A percentile compares a stretch with the other conserved stretches of the same genome.
Conservation (phyloP, 2,113 vertebrate genomes). For the Labeo rohita region DNA sequence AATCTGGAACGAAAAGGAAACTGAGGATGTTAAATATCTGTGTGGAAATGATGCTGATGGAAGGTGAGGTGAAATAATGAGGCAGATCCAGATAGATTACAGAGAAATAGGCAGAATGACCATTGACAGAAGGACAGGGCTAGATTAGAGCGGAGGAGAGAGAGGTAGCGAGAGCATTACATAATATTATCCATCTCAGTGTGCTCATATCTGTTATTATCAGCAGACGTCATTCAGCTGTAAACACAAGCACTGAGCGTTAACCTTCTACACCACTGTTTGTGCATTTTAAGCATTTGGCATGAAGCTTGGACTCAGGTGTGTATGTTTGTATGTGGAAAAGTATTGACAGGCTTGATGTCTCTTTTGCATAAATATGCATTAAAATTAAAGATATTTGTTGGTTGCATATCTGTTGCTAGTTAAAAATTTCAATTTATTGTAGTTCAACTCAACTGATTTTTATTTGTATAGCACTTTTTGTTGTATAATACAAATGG, state of each 20-base stretch:
- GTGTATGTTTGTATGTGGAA: neutral
- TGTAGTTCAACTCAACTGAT: neutral
- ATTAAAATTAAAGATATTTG: neutral
- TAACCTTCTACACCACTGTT: neutral
- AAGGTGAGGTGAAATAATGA: slow-evolving; percentile 33
- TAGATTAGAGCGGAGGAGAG: slow-evolving; percentile 13
- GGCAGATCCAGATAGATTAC: slow-evolving; percentile 21
- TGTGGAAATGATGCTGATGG: slow-evolving; percentile 1
- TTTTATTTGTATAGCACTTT: neutral
- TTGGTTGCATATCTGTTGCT: neutral
- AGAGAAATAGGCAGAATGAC: slow-evolving; percentile 17
- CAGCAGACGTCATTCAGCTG: neutral
- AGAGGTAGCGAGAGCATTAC: slow-evolving; percentile 18
- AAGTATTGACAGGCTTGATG: neutral
- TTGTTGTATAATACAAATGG: neutral
- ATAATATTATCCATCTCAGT: slow-evolving; percentile 37
- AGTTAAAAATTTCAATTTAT: neutral
- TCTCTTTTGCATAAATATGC: neutral
- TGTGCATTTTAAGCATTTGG: neutral
- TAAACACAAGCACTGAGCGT: neutral
- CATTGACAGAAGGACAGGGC: slow-evolving; percentile 31
- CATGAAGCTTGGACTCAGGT: neutral
- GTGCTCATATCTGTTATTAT: slow-evolving; percentile 16
- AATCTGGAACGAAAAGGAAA: neutral
- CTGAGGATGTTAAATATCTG: neutral